Evolutionary conservation across 2,113 vertebrate species (phyloP).

Genomic region (Colaptes auratus): DNA sequence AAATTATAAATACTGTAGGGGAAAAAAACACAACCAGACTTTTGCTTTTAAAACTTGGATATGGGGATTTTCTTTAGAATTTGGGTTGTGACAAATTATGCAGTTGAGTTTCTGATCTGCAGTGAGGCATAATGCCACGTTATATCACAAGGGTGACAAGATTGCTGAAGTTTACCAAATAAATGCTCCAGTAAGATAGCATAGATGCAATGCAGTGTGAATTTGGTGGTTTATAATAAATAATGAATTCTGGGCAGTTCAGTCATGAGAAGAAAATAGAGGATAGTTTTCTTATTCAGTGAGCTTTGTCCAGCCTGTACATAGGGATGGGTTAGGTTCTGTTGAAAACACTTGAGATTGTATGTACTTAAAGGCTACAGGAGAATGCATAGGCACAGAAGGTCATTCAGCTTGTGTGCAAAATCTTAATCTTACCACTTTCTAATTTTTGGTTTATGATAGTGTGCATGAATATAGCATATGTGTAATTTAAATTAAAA

Average conservation of each 20-base stretch:
- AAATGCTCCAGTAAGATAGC: background rate
- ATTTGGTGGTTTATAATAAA: background rate
- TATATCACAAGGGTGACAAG: background rate
- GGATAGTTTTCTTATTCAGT: background rate
- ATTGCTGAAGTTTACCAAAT: background rate
- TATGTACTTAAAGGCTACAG: background rate
- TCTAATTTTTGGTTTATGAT: background rate
- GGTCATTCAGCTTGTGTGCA: background rate
- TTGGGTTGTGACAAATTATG: background rate
- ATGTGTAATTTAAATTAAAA: background rate
- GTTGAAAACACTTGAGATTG: background rate
- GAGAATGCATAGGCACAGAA: background rate
- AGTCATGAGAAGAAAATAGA: background rate
- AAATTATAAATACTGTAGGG: background rate
- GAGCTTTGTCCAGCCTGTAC: background rate
- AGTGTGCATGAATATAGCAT: background rate
- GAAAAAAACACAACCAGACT: background rate
- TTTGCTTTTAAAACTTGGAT: background rate
- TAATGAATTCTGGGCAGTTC: background rate
- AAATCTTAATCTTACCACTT: background rate
- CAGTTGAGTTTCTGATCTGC: background rate
- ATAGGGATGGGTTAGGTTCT: background rate
- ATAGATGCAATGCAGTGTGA: background rate
- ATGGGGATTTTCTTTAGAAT: background rate
- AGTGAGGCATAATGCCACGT: background rate